A percentile compares a stretch with the other conserved stretches of the same genome.
Conservation (phyloP, 2,113 vertebrate species). For the Microcebus jonahi region DNA sequence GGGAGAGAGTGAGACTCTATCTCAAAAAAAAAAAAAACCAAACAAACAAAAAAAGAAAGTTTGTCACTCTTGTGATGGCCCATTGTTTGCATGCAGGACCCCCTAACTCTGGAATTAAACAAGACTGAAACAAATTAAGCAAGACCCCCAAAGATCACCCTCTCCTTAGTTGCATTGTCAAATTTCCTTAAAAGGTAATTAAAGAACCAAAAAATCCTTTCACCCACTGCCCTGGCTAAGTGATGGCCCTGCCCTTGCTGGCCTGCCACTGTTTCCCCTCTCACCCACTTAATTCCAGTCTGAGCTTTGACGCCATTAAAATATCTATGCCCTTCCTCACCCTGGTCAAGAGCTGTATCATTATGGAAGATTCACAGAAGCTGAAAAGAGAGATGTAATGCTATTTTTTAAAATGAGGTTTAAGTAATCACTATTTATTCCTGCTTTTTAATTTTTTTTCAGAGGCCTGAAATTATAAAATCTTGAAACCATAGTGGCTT, state of each 20-base stretch:
- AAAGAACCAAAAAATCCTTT: background rate
- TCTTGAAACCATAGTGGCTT: background rate
- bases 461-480: background rate
- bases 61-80: background rate
- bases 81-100: background rate
- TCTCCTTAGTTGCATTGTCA: background rate
- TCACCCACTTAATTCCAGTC: background rate
- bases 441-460: background rate
- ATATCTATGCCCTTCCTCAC: background rate
- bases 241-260: background rate
- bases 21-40: too few relatives aligned
- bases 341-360: background rate
- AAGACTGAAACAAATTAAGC: background rate
- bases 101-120: background rate
- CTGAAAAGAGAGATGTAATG: background rate
- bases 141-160: background rate
- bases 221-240: background rate
- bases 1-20: too few relatives aligned
- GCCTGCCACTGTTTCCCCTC: background rate
- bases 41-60: background rate
- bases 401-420: background rate
- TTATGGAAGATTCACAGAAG: background rate
- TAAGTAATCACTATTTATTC: background rate
- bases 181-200: slow-evolving; percentile 5
- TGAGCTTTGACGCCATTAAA: background rate